Base-by-base conservation (phyloP, 2,797 vertebrate species). In the Garrulus glandarius region DNA sequence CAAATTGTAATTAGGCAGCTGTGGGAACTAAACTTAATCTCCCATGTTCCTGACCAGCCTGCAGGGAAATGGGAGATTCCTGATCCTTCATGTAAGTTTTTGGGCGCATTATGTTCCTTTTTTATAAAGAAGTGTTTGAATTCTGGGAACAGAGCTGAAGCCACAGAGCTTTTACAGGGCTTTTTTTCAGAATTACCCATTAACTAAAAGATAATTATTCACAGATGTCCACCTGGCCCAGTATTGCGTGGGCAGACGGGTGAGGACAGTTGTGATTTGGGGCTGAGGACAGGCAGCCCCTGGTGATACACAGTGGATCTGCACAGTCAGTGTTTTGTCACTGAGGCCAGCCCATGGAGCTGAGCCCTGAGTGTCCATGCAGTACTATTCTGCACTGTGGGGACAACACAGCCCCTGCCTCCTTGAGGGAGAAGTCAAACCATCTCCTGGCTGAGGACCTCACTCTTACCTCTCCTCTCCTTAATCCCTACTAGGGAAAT, bases 1-100 rank as follows among this genome's bases (percentile, higher is more conserved):
- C 7, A 2, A 36, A n/a, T 19, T 3, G 2, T 46, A 70, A 75
- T 61, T 59, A 53, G 55, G 76, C 74, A 87, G 46, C 30, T 21
- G 24, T 82, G 94, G 75, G 87, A 95, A 92, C 63, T 55, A 61
- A 78, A 41, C 53, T 26, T 32, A 17, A 53, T 78, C 76, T 81
- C 77, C 70, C 30, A 26, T 1, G 2, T 78, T 79, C 69, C 69
- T 17, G 13, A 34, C 26, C 37, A 76, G 82, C 75, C 75, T 94
- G 43, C 46, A 87, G 74, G 43, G 81, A 89, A 81, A 34, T 7
- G 23, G 57, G 49, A 93, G 37, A 88, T 63, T 70, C 76, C 24
- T 29, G 9, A 5, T 75, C 56, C 70, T 84, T 70, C 39, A 9
- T 0, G 0, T 21, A 30, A 41, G 12, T 32, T 68, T 84, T 60